Evolutionary conservation across 1,140 invertebrate species (phyloP), one percentile per base, ranked within the genome.

Genomic region (Camponotus pennsylvanicus): DNA sequence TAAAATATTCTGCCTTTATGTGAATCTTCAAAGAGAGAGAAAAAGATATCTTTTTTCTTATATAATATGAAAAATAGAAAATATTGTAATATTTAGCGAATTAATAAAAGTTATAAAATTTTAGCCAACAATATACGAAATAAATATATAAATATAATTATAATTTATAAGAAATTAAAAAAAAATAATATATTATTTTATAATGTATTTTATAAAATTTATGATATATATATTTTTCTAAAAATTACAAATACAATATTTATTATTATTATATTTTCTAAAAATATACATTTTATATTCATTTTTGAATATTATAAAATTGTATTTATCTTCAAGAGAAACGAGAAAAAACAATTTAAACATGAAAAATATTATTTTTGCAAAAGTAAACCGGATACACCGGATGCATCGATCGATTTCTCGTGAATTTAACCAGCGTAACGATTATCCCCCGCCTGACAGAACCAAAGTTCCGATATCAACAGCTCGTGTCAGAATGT

Each of bases 391-490:
- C 15, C n/a, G n/a, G 8, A 73, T 27, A 27, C 27, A 52, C 3
- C 40, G 21, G 11, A 37, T 27, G 18, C 32, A 67, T 52, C 32
- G 49, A 40, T 18, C 37, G 57, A 27, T 57, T 76, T 21, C 70
- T 59, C 40, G 32, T 49, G 76, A 61, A 87, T 78, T 55, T 42
- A 66, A 21, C 27, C 8, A 49, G 59, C 3, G 21, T 40, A 52
- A 37, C 55, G 59, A 84, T 82, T 70, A 86, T 49, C 87, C 63
- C 18, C 49, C 45, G 42, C 61, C 34, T 69, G 88, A 90, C 86
- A 88, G 61, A 45, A 84, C 52, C 69, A 15, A 15, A 57, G 52
- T 55, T 40, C 6, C 45, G 82, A 90, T 90, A 90, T 90, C 89
- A 86, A 49, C 66, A 49, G 40, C 21, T 67, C 52, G 61, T 42